phyloP scores from a whole-genome alignment of 2,797 vertebrate species.

The Heterohyrax brucei region DNA sequence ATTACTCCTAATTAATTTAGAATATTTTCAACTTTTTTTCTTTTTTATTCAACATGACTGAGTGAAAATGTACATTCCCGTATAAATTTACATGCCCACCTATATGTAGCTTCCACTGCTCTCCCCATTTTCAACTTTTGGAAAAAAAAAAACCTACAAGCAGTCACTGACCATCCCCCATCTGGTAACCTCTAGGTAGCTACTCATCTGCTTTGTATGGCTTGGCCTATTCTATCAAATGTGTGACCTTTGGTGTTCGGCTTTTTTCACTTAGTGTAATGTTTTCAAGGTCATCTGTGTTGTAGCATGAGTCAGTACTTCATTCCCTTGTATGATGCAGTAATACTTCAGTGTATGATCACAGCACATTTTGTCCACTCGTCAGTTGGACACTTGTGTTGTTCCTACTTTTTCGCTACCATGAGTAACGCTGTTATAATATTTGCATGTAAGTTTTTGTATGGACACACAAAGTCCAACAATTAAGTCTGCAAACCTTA shows the following conservation, averaged over 20 bases:
- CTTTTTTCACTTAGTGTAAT: neutral
- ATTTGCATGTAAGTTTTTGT: neutral
- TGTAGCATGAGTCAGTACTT: neutral
- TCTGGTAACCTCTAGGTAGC: neutral
- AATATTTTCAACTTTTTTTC: neutral
- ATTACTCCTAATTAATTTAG: neutral
- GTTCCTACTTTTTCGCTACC: neutral
- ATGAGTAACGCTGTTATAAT: neutral
- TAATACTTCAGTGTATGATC: neutral
- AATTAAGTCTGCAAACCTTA: too few species aligned
- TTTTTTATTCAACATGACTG: too few species aligned
- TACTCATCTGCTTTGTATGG: neutral
- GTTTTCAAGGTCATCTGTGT: neutral
- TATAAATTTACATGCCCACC: too few species aligned
- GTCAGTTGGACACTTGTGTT: neutral
- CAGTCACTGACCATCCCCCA: too few species aligned
- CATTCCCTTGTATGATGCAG: neutral
- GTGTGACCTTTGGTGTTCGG: neutral
- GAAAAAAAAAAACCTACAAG: too few species aligned
- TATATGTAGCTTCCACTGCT: too few species aligned
- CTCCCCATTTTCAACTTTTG: too few species aligned
- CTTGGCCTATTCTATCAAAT: neutral
- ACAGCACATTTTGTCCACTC: neutral
- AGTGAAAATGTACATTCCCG: too few species aligned
- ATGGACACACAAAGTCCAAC: too few species aligned